Percentiles rank a stretch among this genome's conserved stretches.
phyloP scores from a whole-genome alignment of 2,888 invertebrate species.

The Drosophila bunnanda region DNA sequence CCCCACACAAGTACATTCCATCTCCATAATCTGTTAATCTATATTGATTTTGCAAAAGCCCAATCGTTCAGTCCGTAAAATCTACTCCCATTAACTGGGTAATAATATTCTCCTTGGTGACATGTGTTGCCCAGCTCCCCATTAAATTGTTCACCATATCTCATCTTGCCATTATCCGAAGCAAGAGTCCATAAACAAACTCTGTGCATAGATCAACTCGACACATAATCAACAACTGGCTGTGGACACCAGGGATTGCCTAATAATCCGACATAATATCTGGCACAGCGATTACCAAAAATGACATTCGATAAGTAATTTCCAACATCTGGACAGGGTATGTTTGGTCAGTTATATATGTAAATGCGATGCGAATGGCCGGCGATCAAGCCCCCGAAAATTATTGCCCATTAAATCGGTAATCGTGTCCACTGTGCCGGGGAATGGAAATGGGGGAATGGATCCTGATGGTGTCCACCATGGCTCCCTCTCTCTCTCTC shows the following conservation, averaged over 20 bases:
- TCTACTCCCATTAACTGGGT: not conserved
- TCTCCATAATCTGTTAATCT: not conserved
- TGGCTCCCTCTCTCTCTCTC: slow-evolving; percentile 25
- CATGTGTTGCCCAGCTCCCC: slow-evolving; percentile 12
- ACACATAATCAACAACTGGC: slow-evolving; percentile 29
- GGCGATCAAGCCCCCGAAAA: slow-evolving; percentile 50
- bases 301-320: slow-evolving; percentile 34
- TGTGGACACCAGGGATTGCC: slow-evolving; percentile 27
- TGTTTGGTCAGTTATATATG: slow-evolving; percentile 24
- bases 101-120: slow-evolving; percentile 10
- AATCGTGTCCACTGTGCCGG: slow-evolving; percentile 65
- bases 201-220: slow-evolving; percentile 11
- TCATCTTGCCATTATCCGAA: slow-evolving; percentile 16
- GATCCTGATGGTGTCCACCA: slow-evolving; percentile 34
- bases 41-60: slow-evolving; percentile 3
- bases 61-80: slow-evolving; percentile 7
- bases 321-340: slow-evolving; percentile 32
- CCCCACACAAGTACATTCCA: not conserved
- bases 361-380: slow-evolving; percentile 44
- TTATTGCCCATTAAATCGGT: slow-evolving; percentile 72
- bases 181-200: slow-evolving; percentile 3
- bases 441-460: slow-evolving; percentile 7
- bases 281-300: slow-evolving; percentile 30
- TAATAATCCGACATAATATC: slow-evolving; percentile 30
- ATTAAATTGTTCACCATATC: slow-evolving; percentile 14